These are phyloP conservation scores for Timema podura DNA, from an alignment of 2,888 invertebrate genomes.

Conservation along the genomic window DNA sequence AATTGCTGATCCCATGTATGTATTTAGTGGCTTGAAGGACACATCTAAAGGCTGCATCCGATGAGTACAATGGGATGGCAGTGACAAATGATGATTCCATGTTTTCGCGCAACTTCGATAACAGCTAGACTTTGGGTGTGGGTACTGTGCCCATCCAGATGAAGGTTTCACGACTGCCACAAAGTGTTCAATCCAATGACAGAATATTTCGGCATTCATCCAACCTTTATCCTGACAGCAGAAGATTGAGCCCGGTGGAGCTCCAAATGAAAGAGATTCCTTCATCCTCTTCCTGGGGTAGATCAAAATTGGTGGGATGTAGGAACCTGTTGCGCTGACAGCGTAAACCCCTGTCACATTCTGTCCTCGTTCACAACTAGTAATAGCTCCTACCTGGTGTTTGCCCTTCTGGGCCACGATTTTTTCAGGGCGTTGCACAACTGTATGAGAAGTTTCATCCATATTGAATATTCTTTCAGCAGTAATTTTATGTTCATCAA, in stretches of 20 bases:
- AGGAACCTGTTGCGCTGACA: slow-evolving; percentile 3
- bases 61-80: slow-evolving; percentile 13
- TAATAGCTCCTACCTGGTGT: slow-evolving; percentile 16
- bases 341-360: slow-evolving; percentile 18
- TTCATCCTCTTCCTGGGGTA: slow-evolving; percentile 16
- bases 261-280: slow-evolving; percentile 18
- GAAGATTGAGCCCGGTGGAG: slow-evolving; percentile 30
- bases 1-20: slow-evolving; percentile 19
- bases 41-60: slow-evolving; percentile 4
- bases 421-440: slow-evolving; percentile 17
- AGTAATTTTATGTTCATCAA: slow-evolving; percentile 6
- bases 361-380: slow-evolving; percentile 16
- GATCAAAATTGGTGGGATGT: slow-evolving; percentile 13
- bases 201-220: slow-evolving; percentile 29
- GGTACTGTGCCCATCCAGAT: background rate
- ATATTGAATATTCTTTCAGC: background rate
- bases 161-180: background rate
- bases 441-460: slow-evolving; percentile 6
- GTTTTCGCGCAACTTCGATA: background rate
- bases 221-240: slow-evolving; percentile 30
- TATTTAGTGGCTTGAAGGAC: slow-evolving; percentile 17
- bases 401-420: slow-evolving; percentile 19
- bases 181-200: background rate
- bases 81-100: slow-evolving; percentile 12
- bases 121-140: slow-evolving; percentile 1